phyloP scores from a whole-genome alignment of 2,113 vertebrate species.

The Myotis davidii region DNA sequence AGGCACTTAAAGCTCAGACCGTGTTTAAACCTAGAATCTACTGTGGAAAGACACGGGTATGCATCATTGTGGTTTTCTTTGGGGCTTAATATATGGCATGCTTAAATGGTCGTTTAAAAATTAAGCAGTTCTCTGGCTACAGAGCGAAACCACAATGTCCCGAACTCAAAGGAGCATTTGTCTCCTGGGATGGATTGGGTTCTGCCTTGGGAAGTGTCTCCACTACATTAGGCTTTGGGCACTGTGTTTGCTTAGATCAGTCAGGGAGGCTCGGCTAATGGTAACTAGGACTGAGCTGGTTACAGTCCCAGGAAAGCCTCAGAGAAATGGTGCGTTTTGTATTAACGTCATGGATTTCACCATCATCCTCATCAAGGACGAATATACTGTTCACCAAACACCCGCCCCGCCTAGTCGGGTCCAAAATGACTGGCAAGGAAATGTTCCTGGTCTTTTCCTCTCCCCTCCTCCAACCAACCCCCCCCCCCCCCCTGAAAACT shows the following conservation, averaged over 20 bases:
- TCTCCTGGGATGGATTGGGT: background rate
- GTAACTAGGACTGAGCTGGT: background rate
- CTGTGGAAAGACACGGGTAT: background rate
- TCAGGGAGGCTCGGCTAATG: fast-evolving
- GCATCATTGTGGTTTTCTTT: background rate
- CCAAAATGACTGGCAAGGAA: no score
- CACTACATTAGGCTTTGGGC: fast-evolving
- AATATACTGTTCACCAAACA: no score
- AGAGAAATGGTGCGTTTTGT: fast-evolving
- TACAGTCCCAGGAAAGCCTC: background rate
- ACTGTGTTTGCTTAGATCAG: background rate
- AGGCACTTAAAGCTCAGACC: fast-evolving
- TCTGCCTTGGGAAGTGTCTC: background rate
- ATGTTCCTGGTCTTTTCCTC: fast-evolving
- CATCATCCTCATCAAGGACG: background rate
- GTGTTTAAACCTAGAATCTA: fast-evolving
- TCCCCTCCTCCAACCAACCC: no score
- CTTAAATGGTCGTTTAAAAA: background rate
- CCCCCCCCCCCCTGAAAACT: background rate
- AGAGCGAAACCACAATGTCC: background rate
- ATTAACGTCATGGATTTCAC: background rate
- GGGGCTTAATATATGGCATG: background rate
- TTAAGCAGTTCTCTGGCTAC: background rate
- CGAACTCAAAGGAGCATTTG: background rate
- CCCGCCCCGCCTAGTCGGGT: background rate